Conservation (phyloP, 2,888 invertebrate species). For the Oscheius sp. region DNA sequence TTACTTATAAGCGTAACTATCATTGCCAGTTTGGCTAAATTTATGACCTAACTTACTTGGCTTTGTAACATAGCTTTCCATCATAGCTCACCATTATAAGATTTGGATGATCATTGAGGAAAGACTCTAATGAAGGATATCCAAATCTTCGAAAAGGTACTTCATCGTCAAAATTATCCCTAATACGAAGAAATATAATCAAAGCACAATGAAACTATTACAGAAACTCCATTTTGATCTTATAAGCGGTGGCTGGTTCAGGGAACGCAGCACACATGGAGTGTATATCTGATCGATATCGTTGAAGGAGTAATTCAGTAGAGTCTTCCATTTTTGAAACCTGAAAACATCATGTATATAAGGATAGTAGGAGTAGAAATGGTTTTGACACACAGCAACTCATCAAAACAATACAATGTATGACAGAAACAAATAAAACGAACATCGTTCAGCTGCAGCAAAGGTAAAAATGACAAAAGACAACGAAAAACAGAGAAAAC, state of each 20-base stretch:
- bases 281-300: slow-evolving; percentile 20
- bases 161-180: slow-evolving; percentile 20
- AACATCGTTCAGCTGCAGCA: too few relatives aligned
- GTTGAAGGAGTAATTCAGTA: not conserved
- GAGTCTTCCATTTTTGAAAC: too few relatives aligned
- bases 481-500: too few relatives aligned
- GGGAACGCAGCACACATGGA: slow-evolving; percentile 18
- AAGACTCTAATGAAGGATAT: slow-evolving; percentile 13
- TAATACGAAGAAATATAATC: not conserved
- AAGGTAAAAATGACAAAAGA: too few relatives aligned
- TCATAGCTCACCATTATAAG: not conserved
- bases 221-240: slow-evolving; percentile 21
- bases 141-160: slow-evolving; percentile 26
- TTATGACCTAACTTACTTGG: slow-evolving; percentile 3
- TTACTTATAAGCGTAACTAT: not conserved
- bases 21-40: not conserved
- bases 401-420: too few relatives aligned
- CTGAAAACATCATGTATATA: too few relatives aligned
- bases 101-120: slow-evolving; percentile 31
- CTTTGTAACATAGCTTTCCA: slow-evolving; percentile 21
- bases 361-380: too few relatives aligned
- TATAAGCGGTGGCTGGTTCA: slow-evolving; percentile 17
- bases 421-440: too few relatives aligned
- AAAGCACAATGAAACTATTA: not conserved
- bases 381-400: too few relatives aligned